Evolutionary conservation across 2,113 vertebrate species (phyloP).

Genomic region (Phasianus colchicus): DNA sequence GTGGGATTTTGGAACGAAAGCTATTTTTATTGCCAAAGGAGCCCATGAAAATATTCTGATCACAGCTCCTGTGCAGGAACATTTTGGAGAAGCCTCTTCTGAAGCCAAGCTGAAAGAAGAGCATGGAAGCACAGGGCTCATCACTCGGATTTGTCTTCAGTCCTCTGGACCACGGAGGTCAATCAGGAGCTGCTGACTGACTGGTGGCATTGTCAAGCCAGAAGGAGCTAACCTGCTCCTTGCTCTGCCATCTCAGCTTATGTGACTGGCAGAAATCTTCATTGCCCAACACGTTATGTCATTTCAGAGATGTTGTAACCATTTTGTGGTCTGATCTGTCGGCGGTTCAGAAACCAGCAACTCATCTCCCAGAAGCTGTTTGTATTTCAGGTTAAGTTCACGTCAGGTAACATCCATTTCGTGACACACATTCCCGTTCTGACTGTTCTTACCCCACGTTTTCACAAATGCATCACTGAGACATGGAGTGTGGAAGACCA

Average conservation of each 20-base stretch:
- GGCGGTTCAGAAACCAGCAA: background rate
- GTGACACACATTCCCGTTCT: background rate
- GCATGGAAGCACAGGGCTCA: background rate
- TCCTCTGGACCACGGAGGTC: background rate
- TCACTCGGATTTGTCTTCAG: background rate
- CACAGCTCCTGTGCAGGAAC: background rate
- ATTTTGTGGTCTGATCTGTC: background rate
- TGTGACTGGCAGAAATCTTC: background rate
- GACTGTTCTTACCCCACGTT: background rate
- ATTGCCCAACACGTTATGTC: rapidly evolving
- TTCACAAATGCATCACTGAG: rapidly evolving
- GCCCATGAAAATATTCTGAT: background rate
- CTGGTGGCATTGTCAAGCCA: background rate
- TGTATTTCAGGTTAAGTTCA: background rate
- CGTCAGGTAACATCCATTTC: background rate
- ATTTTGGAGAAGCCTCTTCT: background rate
- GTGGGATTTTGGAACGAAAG: background rate
- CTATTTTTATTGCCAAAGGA: background rate
- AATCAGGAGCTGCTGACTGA: background rate
- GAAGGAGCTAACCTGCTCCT: background rate
- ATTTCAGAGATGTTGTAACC: background rate
- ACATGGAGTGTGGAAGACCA: rapidly evolving
- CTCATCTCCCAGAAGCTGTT: rapidly evolving
- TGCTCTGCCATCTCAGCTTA: background rate
- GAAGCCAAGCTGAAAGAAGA: background rate